Base-by-base conservation (phyloP, 23 tunicate species). In the Styela plicata region DNA sequence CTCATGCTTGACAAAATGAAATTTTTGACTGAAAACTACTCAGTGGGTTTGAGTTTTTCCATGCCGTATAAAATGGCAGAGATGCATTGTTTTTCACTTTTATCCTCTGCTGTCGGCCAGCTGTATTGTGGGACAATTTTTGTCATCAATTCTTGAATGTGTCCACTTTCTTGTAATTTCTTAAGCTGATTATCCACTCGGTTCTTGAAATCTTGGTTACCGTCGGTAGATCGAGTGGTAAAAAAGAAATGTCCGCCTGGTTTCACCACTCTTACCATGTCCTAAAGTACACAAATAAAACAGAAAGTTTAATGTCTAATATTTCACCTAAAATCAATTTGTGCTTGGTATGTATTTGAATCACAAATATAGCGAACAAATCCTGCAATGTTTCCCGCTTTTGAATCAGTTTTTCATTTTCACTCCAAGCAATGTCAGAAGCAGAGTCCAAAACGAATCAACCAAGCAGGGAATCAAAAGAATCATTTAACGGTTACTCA, bases 141-240 rank as follows among this genome's bases (percentile, higher is more conserved):
- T 62, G 88, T 87, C 61, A 80, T 44, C 31, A 79, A 32, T 3
- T 34, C 69, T 7, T 36, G 64, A 22, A 89, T 63, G 29, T 80
- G 32, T 5, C 88, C 94, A 37, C 71, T 37, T 1, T 84, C 33
- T 20, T 63, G 2, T 85, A 89, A 52, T 34, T 36, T 62, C 0
- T 87, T 31, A 23, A 89, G 53, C 62, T 89, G 88, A 19, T 18
- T 63, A 31, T 89, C 88, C n/a, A 89, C 94, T 36, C 94, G 88
- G 26, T 84, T 52, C 32, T 83, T 68, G 79, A 89, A 89, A 2
- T 24, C 30, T 19, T 86, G 76, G 69, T 89, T 89, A 1, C 94
- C 94, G 76, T 89, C 94, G 20, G 94, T 89, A 0, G 94, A 88
- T 30, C 94, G 69, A 66, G 94, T 89, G 18, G 94, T 89, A 80